phyloP scores from a whole-genome alignment of 1,140 invertebrate species.

The Eueides isabella region DNA sequence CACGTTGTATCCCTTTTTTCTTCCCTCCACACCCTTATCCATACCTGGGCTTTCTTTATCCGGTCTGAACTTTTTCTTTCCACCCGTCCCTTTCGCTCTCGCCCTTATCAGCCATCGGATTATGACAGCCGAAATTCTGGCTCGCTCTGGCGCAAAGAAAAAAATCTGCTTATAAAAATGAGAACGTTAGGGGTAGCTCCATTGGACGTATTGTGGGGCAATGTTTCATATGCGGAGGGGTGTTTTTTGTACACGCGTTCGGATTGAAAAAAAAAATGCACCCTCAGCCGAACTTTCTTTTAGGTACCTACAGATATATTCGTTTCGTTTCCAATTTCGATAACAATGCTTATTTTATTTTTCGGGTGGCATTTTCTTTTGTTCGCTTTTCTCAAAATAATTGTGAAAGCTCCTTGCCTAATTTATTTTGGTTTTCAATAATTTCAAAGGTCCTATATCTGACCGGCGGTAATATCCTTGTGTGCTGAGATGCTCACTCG shows the following conservation, averaged over 20 bases:
- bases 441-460: constrained; percentile 57
- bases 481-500: constrained; percentile 56
- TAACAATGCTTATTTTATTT: constrained; percentile 72
- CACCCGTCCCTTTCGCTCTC: constrained; percentile 63
- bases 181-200: constrained; percentile 65
- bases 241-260: constrained; percentile 72
- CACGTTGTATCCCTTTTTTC: constrained; percentile 77
- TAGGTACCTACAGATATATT: constrained; percentile 74
- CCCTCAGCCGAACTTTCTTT: constrained; percentile 68
- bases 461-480: constrained; percentile 47
- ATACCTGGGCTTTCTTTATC: constrained; percentile 81
- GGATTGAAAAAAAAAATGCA: constrained; percentile 73
- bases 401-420: constrained; percentile 59
- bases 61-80: constrained; percentile 74
- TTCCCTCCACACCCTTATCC: constrained; percentile 79
- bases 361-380: constrained; percentile 57
- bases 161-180: constrained; percentile 79
- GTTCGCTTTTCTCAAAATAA: constrained; percentile 63
- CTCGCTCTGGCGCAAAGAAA: constrained; percentile 66
- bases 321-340: constrained; percentile 77
- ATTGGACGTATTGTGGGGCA: constrained; percentile 76
- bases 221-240: constrained; percentile 78
- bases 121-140: constrained; percentile 47
- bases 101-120: constrained; percentile 22
- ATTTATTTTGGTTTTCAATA: constrained; percentile 61